Evolutionary conservation across 2,797 vertebrate genomes (phyloP).

Genomic region (Yasuhikotakia modesta): DNA sequence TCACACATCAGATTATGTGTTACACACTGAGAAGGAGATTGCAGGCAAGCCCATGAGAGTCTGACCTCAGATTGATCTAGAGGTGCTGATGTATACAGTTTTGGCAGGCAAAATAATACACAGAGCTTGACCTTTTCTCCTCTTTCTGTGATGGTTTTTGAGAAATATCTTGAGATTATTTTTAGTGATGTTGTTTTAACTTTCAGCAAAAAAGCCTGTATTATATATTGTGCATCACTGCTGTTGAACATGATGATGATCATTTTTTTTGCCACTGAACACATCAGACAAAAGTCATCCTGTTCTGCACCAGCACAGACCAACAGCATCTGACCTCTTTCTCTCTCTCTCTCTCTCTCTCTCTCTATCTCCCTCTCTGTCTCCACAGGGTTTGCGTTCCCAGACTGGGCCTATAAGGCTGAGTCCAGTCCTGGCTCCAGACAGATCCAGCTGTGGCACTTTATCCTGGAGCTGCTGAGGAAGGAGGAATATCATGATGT

Average conservation of each 20-base stretch:
- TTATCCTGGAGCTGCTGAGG: constrained; percentile 88
- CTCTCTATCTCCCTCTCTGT: not conserved
- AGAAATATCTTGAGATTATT: too few species aligned
- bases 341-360: too few species aligned
- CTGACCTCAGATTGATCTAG: not conserved
- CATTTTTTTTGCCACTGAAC: not conserved
- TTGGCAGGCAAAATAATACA: not conserved
- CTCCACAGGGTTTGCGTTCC: constrained; percentile 84
- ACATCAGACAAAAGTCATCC: not conserved
- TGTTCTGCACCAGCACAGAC: not conserved
- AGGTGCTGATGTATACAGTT: not conserved
- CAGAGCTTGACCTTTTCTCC: not conserved
- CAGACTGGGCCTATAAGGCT: constrained; percentile 92
- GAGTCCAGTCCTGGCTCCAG: constrained; percentile 89
- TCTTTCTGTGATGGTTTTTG: too few species aligned
- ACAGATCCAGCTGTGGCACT: constrained; percentile 94
- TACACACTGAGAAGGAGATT: not conserved
- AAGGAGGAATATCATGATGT: constrained; percentile 92
- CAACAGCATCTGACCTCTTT: not conserved
- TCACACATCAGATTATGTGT: constrained; percentile 1
- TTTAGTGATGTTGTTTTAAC: too few species aligned
- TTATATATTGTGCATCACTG: too few species aligned
- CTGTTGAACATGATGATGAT: too few species aligned
- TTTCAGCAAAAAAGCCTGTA: too few species aligned
- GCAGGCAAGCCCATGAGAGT: not conserved